Base-by-base conservation (phyloP, 2,888 invertebrate species). In the Caradrina kadenii region DNA sequence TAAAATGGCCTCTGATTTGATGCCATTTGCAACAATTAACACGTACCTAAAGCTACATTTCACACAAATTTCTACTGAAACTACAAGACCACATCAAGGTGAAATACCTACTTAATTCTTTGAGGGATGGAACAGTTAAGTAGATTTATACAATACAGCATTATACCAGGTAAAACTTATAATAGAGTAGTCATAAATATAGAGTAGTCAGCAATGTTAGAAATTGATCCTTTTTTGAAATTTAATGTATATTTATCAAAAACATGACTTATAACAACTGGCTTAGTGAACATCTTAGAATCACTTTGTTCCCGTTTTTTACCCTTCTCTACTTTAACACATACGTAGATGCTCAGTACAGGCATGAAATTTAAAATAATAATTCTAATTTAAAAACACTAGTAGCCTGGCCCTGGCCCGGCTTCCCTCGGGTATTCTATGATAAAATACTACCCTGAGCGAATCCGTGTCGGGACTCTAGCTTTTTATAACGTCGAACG, bases 321-420 rank as follows among this genome's bases (percentile, higher is more conserved):
- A 85, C 76, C 75, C 76, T 69, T 82, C 72, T 79, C 77, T 65
- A 74, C 60, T 79, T 73, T 79, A 70, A 77, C 65, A 79, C 63
- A 74, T 76, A 82, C 7, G 39, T 42, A 42, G 15, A 42, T 4
- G 13, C 77, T 76, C 63, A 74, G 53, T 73, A 79, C 79, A 84
- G 70, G 48, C 78, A 52, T 63, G 58, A 59, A 58, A 83, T 83
- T 84, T 76, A 78, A 81, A 78, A 84, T 86, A 82, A 75, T 90
- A 91, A 91, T 91, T 92, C 88, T 90, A 90, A 89, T 92, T 91
- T 77, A 83, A 85, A 86, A 87, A 84, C 76, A 73, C 45, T 39
- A 13, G 13, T 13, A 2, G 39, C 13, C 39, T 39, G 8, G 39
- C 13, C 13, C 39, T 39, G 8, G 39, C 13, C 11, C 39, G 39